Conservation (phyloP, 2,888 invertebrate genomes). For the Aplocera efformata region DNA sequence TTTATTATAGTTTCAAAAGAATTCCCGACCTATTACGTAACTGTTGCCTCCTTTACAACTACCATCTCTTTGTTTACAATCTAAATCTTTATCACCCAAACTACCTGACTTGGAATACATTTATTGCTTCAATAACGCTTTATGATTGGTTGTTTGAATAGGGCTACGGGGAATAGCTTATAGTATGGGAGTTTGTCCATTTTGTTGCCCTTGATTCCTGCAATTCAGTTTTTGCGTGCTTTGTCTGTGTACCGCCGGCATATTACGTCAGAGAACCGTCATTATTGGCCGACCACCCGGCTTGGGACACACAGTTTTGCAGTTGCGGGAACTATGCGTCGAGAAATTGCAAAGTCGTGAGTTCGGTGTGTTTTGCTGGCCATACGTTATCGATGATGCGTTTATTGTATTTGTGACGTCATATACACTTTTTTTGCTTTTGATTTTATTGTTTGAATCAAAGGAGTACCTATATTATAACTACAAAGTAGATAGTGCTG, state of each 20-base stretch:
- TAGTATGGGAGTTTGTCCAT: constrained; percentile 34
- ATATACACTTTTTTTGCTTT: too few relatives aligned
- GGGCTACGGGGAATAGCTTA: constrained; percentile 37
- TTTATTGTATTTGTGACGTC: constrained; percentile 9
- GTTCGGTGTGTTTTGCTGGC: constrained; percentile 15
- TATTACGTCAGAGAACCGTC: constrained; percentile 59
- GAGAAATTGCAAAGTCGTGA: constrained; percentile 23
- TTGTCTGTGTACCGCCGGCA: constrained; percentile 48
- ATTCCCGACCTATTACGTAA: constrained; percentile 6
- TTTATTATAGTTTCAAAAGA: too few relatives aligned
- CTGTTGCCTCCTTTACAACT: constrained; percentile 15
- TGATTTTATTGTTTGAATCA: too few relatives aligned
- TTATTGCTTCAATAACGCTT: constrained; percentile 50
- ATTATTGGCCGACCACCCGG: constrained; percentile 73
- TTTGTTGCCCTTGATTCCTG: constrained; percentile 58
- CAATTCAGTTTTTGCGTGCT: constrained; percentile 58
- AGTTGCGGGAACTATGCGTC: constrained; percentile 42
- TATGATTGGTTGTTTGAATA: constrained; percentile 45
- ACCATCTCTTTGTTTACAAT: constrained; percentile 15
- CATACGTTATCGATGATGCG: constrained; percentile 9
- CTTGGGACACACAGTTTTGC: constrained; percentile 51
- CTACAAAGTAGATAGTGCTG: too few relatives aligned
- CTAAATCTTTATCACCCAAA: constrained; percentile 19
- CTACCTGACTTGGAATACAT: constrained; percentile 27
- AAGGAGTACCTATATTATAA: too few relatives aligned